These are phyloP conservation scores for Andricus curvator DNA, from an alignment of 2,888 invertebrate species.

Conservation along the genomic window DNA sequence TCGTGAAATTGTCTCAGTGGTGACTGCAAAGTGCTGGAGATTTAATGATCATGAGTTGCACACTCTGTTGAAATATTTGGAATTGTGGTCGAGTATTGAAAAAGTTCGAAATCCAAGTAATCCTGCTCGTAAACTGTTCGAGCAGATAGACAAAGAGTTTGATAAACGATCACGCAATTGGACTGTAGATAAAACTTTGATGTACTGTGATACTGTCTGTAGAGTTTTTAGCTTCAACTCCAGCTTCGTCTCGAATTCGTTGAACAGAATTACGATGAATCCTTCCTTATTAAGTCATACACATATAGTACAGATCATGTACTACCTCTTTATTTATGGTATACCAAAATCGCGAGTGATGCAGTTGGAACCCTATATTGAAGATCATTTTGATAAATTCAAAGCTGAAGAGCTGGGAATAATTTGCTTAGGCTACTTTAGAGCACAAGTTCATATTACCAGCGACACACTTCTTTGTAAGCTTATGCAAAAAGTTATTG, in stretches of 20 bases:
- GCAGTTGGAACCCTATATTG: background rate
- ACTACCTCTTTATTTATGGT: background rate
- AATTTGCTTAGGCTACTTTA: slow-evolving; percentile 20
- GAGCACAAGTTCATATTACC: background rate
- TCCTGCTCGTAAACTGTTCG: background rate
- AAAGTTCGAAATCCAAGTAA: background rate
- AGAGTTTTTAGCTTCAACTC: background rate
- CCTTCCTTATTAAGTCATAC: slow-evolving; percentile 11
- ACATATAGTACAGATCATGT: slow-evolving; percentile 25
- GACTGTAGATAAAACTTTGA: background rate
- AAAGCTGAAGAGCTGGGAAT: background rate
- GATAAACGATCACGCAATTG: background rate
- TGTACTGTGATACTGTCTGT: background rate
- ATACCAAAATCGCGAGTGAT: background rate
- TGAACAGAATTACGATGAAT: background rate
- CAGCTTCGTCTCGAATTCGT: slow-evolving; percentile 9
- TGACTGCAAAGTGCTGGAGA: background rate
- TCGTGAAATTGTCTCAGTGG: background rate
- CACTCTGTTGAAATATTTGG: background rate
- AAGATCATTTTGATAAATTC: background rate
- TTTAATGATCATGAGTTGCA: background rate
- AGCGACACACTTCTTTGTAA: background rate
- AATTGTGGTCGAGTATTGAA: background rate
- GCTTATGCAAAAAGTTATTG: slow-evolving; percentile 5
- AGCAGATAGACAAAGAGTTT: slow-evolving; percentile 2